A percentile compares a stretch with the other conserved stretches of the same genome.
Conservation (phyloP, 2,797 vertebrate species). For the Sebastes dallii region DNA sequence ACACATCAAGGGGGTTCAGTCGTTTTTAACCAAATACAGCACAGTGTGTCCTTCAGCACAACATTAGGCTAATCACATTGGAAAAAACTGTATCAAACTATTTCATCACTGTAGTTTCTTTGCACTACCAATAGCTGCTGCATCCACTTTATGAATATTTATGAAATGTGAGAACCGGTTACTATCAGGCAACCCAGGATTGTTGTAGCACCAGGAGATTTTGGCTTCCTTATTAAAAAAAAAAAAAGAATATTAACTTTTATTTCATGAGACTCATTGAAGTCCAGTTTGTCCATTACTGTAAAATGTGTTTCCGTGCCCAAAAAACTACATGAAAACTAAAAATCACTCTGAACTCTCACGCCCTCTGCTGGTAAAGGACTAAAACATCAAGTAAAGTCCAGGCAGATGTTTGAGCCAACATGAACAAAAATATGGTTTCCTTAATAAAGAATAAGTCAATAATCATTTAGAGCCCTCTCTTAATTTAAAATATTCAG, state of each 20-base stretch:
- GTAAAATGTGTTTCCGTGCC: not conserved
- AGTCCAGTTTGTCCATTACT: not conserved
- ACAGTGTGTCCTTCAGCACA: not conserved
- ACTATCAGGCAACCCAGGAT: not conserved
- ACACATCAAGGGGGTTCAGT: not conserved
- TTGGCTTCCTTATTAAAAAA: not conserved
- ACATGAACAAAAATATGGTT: not conserved
- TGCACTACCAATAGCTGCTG: not conserved
- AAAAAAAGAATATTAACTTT: not conserved
- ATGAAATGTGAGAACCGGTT: not conserved
- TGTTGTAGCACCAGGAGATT: not conserved
- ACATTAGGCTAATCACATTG: not conserved
- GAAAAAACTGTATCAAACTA: not conserved
- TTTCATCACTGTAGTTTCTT: not conserved
- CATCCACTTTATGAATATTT: not conserved
- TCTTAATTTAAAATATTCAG: not conserved
- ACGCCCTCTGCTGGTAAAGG: conserved; percentile 19
- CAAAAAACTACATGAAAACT: not conserved
- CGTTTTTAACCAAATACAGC: not conserved
- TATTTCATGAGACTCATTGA: not conserved
- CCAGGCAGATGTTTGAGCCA: not conserved
- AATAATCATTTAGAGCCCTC: not conserved
- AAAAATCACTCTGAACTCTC: not conserved
- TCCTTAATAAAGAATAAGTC: not conserved
- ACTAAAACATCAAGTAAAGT: not conserved